Evolutionary conservation across 1,140 invertebrate genomes (phyloP), one percentile per base, ranked within the genome.

Genomic region (Penaeus indicus): DNA sequence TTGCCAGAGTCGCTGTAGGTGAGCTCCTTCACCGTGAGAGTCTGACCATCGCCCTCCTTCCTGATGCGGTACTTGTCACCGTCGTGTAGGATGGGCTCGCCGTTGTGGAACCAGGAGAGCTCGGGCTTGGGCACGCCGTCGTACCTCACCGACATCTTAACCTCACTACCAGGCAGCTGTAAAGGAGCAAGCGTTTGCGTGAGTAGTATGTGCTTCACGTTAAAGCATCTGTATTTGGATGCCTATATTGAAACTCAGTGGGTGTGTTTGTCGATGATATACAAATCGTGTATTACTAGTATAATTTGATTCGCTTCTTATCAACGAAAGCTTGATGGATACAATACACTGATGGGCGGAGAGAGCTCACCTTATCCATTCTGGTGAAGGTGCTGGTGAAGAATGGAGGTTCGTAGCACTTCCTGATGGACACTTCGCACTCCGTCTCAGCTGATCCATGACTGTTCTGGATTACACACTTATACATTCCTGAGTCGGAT

Each of bases 61-160:
- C 96, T 96, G 27, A 97, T 95, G 82, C 94, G 94, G 92, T 96
- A 97, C 91, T 97, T 97, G 22, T 96, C 94, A 1, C 94, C 93
- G 67, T 95, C 94, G 21, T 92, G 86, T 11, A 82, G 91, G 19
- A 98, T 94, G 0, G 94, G 95, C 75, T 95, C 94, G 0, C 96
- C 96, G 92, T 97, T 95, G 92, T 95, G 96, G 91, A 95, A 96
- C 97, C 98, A 99, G 0, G 94, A 93, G 13, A 99, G 93, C 13
- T 97, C 96, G 0, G 98, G 98, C 84, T 95, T 94, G 0, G 98
- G 98, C 63, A 98, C 94, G 18, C 98, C 98, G 47, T 94, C 95
- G 7, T 98, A 95, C 11, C 96, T 95, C 7, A 96, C 96, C 0
- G 95, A 94, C 92, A 97, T 96, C 92, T 97, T 97, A 32, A 96